phyloP scores from a whole-genome alignment of 2,888 invertebrate species.

The Ypsolopha scabrella region DNA sequence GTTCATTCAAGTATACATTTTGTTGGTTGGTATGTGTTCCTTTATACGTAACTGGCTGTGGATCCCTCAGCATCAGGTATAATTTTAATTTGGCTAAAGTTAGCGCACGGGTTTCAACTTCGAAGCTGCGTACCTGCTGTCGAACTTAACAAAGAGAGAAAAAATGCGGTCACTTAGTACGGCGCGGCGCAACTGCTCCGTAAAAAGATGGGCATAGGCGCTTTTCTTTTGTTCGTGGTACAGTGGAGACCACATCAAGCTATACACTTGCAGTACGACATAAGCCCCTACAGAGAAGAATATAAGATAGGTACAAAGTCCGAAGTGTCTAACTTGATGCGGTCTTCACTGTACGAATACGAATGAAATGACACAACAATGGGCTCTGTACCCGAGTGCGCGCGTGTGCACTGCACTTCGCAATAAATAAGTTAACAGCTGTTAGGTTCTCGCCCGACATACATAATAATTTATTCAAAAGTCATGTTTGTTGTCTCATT shows the following conservation, averaged over 20 bases:
- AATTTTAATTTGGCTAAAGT: too few species aligned
- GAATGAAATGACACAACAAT: background rate
- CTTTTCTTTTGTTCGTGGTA: background rate
- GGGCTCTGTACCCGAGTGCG: background rate
- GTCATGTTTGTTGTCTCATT: too few species aligned
- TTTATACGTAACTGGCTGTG: background rate
- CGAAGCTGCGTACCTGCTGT: slow-evolving; percentile 3
- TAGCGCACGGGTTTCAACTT: too few species aligned
- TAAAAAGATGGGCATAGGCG: background rate
- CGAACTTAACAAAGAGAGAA: slow-evolving; percentile 1
- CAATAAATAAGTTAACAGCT: background rate
- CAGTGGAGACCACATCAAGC: too few species aligned
- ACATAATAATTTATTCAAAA: too few species aligned
- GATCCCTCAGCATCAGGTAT: too few species aligned
- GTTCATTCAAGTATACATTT: background rate
- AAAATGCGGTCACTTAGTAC: slow-evolving; percentile 5
- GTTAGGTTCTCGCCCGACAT: background rate
- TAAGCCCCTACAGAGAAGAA: too few species aligned
- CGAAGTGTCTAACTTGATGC: too few species aligned
- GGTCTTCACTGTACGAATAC: too few species aligned
- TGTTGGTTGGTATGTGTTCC: background rate
- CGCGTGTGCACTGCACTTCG: background rate
- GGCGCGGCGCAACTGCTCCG: slow-evolving; percentile 1
- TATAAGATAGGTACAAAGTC: too few species aligned
- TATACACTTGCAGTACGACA: too few species aligned